These are phyloP conservation scores for Amphipoea oculea DNA, from an alignment of 2,888 invertebrate species.

Conservation along the genomic window DNA sequence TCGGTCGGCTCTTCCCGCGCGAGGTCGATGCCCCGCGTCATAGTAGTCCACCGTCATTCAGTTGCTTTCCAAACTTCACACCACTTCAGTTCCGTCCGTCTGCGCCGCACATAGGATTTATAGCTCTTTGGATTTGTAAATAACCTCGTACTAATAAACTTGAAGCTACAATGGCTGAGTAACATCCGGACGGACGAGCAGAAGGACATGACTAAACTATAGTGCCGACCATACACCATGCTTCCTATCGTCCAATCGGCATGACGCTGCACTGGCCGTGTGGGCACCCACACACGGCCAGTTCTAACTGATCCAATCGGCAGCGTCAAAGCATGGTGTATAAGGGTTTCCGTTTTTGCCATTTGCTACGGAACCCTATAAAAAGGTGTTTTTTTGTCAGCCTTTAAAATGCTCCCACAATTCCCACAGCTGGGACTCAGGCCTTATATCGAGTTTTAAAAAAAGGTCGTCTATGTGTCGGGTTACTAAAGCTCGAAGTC, in stretches of 20 bases:
- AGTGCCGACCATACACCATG: too few species aligned
- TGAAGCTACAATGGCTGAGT: background rate
- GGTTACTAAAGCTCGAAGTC: background rate
- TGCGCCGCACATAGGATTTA: background rate
- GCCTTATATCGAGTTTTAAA: background rate
- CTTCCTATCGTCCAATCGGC: too few species aligned
- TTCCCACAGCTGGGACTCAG: background rate
- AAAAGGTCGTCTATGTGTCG: background rate
- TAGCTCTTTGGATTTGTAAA: background rate
- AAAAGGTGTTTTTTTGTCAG: background rate
- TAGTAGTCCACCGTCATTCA: slow-evolving; percentile 11
- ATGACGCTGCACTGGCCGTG: too few species aligned
- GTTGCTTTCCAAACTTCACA: slow-evolving; percentile 22
- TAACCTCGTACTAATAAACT: background rate
- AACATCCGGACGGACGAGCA: background rate
- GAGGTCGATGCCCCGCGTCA: background rate
- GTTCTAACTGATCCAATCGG: too few species aligned
- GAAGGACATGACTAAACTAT: background rate
- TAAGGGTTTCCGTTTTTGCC: background rate
- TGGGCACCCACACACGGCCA: too few species aligned
- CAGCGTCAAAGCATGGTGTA: too few species aligned
- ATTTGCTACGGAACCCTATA: background rate
- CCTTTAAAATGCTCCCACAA: background rate
- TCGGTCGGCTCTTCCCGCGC: background rate
- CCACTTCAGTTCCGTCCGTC: too few species aligned